Evolutionary conservation across 2,888 invertebrate genomes (phyloP), one percentile per base, ranked within the genome.

Genomic region (Thumatha senex): DNA sequence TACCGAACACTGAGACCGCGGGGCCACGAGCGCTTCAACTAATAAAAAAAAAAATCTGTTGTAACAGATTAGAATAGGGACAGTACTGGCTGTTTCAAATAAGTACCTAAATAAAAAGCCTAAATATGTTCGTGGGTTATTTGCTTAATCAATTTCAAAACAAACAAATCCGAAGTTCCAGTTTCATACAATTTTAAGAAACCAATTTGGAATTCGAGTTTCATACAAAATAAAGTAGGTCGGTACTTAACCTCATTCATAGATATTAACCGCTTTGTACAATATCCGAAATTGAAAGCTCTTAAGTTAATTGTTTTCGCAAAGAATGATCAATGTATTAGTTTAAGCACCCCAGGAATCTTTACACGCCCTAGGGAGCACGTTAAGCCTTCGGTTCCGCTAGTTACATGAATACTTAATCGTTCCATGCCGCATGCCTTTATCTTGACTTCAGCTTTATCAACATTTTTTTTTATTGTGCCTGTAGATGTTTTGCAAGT

Each of bases 271-370:
- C 30, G 30, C 5, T 18, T 24, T 35, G 13, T 35, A 35, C 35
- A 35, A 35, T 35, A 35, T 24, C 24, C 44, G 35, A 18, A 12
- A 35, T 35, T 35, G 44, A 29, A 45, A 48, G 31, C 44, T 48
- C 18, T 46, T 39, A 30, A 7, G 31, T n/a, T 18, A 46, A 46
- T 46, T 46, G 46, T 46, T 39, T 46, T 46, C 30, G 33, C 10
- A 33, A 24, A 33, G 46, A 46, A 46, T 46, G 46, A 46, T 46
- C 39, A 39, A 46, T 46, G 44, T 44, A 13, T 31, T 39, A 18
- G 18, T 38, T 30, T 46, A 40, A 46, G 46, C 39, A 39, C 33
- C 46, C 46, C 38, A 38, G 18, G 15, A 11, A 31, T 46, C 46
- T 33, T 33, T 40, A 38, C 46, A 39, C 46, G 39, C 35, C 44